A percentile compares a stretch with the other conserved stretches of the same genome.
Evolutionary conservation across 1,140 invertebrate species (phyloP).

Genomic region (Cryptotermes secundus): DNA sequence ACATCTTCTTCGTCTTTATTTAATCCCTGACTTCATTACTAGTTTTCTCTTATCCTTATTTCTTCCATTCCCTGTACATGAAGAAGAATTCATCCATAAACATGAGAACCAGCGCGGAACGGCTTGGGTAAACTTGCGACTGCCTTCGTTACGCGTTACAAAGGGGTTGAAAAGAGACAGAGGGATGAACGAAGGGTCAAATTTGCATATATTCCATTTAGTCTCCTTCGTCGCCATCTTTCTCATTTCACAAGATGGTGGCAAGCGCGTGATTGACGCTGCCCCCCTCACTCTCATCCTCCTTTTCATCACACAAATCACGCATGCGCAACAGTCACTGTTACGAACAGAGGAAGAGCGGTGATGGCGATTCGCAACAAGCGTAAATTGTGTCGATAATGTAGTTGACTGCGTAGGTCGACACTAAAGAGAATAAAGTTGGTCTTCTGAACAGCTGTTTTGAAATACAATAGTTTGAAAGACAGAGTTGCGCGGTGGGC

Average conservation of each 20-base stretch:
- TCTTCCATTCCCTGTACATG: background rate
- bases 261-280: background rate
- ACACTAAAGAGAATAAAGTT: background rate
- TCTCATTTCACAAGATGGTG: background rate
- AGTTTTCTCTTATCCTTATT: background rate
- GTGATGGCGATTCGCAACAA: background rate
- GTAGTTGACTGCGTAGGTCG: background rate
- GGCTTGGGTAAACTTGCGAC: background rate
- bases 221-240: background rate
- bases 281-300: too few species aligned
- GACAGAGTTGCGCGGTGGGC: background rate
- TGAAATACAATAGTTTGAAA: background rate
- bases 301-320: background rate
- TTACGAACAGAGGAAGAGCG: background rate
- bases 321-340: background rate
- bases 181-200: background rate
- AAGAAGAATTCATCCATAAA: conserved; percentile 12
- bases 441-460: background rate
- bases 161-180: background rate
- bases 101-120: background rate
- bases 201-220: conserved; percentile 1
- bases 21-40: background rate
- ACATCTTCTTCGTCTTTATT: background rate
- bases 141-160: background rate
- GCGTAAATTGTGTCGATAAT: background rate